These are phyloP conservation scores for Chlorops oryzae DNA, from an alignment of 1,140 invertebrate species.

Conservation along the genomic window DNA sequence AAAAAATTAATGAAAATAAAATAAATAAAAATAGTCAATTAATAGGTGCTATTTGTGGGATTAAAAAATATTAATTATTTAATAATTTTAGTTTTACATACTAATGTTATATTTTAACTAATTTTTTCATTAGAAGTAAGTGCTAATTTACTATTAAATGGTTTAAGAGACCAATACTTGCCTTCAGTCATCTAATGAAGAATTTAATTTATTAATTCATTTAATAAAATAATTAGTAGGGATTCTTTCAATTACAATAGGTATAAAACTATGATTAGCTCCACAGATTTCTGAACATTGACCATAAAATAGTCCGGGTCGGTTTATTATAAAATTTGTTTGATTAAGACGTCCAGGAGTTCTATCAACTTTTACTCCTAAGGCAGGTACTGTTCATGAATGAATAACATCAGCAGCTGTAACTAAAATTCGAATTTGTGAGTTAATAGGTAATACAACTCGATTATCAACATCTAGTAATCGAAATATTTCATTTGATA, in stretches of 20 bases:
- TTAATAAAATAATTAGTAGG: slow-evolving; percentile 52
- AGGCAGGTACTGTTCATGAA: slow-evolving; percentile 58
- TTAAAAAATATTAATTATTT: slow-evolving; percentile 52
- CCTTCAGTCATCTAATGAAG: slow-evolving; percentile 58
- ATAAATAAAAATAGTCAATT: slow-evolving; percentile 51
- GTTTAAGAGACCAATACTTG: slow-evolving; percentile 56
- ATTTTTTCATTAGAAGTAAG: slow-evolving; percentile 55
- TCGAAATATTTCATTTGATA: slow-evolving; percentile 49
- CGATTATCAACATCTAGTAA: slow-evolving; percentile 62
- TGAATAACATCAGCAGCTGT: slow-evolving; percentile 63
- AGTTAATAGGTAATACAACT: slow-evolving; percentile 53
- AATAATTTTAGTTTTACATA: slow-evolving; percentile 56
- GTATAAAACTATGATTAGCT: slow-evolving; percentile 69
- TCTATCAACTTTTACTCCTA: slow-evolving; percentile 62
- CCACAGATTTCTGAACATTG: slow-evolving; percentile 78
- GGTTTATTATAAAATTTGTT: slow-evolving; percentile 53
- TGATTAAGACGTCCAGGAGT: slow-evolving; percentile 63
- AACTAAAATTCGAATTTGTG: slow-evolving; percentile 55
- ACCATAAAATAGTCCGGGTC: slow-evolving; percentile 58
- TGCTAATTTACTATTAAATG: slow-evolving; percentile 49
- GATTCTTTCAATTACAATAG: slow-evolving; percentile 60
- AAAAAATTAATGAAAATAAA: slow-evolving; percentile 48
- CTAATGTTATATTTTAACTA: slow-evolving; percentile 52
- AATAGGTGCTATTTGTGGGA: slow-evolving; percentile 53
- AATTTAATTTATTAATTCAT: slow-evolving; percentile 52